phyloP scores from a whole-genome alignment of 2,113 vertebrate species.

The Ceyx cyanopectus region DNA sequence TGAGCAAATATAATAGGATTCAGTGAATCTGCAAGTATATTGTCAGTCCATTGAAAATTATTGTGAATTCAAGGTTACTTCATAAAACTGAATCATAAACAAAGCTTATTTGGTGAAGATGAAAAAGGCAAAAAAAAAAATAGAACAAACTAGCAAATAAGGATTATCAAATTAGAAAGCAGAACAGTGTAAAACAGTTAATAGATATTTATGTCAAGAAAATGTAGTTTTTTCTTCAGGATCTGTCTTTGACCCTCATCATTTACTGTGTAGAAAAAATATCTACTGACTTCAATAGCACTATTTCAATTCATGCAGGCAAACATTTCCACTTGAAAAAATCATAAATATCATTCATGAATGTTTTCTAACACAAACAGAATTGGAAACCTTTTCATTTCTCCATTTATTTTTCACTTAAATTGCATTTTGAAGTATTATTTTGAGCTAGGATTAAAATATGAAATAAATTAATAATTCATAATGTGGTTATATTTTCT shows the following conservation, averaged over 20 bases:
- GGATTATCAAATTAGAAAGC: not conserved
- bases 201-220: not conserved
- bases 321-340: constrained; percentile 2
- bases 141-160: not conserved
- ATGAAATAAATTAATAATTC: not conserved
- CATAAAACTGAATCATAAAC: not conserved
- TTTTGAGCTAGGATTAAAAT: not conserved
- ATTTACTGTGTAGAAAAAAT: not conserved
- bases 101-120: not conserved
- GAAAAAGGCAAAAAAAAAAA: not conserved
- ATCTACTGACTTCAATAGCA: not conserved
- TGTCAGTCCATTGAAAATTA: constrained; percentile 42
- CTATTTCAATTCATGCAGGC: not conserved
- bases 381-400: not conserved
- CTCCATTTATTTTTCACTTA: not conserved
- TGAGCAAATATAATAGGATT: constrained; percentile 62
- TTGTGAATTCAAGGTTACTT: constrained; percentile 50
- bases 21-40: constrained; percentile 57
- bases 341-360: not conserved
- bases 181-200: not conserved
- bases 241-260: not conserved
- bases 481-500: not conserved
- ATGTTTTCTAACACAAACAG: not conserved
- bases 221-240: not conserved
- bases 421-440: not conserved